Base-by-base conservation (phyloP, 2,113 vertebrate species). In the Callionymus lyra region DNA sequence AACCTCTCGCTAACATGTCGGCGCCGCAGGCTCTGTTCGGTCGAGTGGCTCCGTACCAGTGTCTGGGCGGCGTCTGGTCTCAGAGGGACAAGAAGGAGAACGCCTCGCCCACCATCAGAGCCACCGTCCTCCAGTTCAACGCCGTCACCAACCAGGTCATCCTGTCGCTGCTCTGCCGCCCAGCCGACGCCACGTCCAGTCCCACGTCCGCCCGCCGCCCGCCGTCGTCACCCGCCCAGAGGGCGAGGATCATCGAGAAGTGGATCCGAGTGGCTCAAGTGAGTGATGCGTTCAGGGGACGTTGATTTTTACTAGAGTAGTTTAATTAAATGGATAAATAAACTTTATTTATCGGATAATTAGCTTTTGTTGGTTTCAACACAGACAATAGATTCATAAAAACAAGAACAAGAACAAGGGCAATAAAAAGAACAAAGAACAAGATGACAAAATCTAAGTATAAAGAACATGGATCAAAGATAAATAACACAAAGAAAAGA, bases 191-290 rank as follows among this genome's bases (percentile, higher is more conserved):
- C 33, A 27, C 16, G 11, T 50, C 57, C 12, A 50, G 59, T 34
- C 53, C 66, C 16, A 31, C 52, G 5, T 67, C 61, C 31, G 37
- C 56, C 12, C 16, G 37, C 6, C 9, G 47, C 63, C 8, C 70
- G 8, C 61, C 56, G 53, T 73, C 62, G 11, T 69, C 9, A 16
- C 72, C 74, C 0, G 40, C 41, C 1, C 86, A 84, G 51, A 77
- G 91, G 50, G 88, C 89, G 1, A 77, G 73, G 45, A 54, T 89
- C 64, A 82, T 93, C 2, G 90, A 93, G 66, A 92, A 84, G 58
- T 94, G 91, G 91, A 89, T 94, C 60, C 43, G 55, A 35, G 85
- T 93, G 2, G 89, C 91, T 1, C 88, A 91, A 85, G 91, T 93
- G 17, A 12, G 6, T 19, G 6, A 9, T 27, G 11, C 14, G 2